Conservation (phyloP, 2,113 vertebrate genomes). For the Salminus brasiliensis region DNA sequence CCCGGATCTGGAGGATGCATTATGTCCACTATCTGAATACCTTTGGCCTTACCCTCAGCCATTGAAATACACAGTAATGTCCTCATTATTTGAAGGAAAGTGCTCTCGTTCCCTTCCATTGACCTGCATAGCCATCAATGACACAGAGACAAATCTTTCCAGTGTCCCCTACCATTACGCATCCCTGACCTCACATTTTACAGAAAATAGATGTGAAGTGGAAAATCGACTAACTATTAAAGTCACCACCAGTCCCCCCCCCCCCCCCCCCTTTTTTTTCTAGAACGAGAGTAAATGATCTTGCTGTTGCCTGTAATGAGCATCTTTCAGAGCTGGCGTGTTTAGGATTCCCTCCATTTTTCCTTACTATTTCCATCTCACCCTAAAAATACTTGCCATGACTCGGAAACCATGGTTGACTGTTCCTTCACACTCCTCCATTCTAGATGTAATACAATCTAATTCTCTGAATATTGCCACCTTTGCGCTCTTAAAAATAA, state of each 20-base stretch:
- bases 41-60: slow-evolving; percentile 55
- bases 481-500: too few relatives aligned
- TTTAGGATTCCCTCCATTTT: slow-evolving; percentile 68
- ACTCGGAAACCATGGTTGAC: slow-evolving; percentile 31
- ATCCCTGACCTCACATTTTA: slow-evolving; percentile 54
- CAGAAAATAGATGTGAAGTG: slow-evolving; percentile 54
- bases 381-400: not conserved
- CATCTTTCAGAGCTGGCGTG: not conserved
- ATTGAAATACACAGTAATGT: slow-evolving; percentile 59
- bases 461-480: slow-evolving; percentile 67
- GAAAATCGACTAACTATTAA: slow-evolving; percentile 45
- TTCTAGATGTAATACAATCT: slow-evolving; percentile 74
- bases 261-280: slow-evolving; percentile 36
- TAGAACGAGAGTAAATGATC: slow-evolving; percentile 47
- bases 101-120: slow-evolving; percentile 52
- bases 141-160: slow-evolving; percentile 57
- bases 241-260: not conserved
- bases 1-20: slow-evolving; percentile 57
- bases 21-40: slow-evolving; percentile 58
- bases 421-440: slow-evolving; percentile 54
- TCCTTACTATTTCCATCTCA: slow-evolving; percentile 55
- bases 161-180: slow-evolving; percentile 28
- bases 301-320: slow-evolving; percentile 42
- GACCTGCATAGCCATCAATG: slow-evolving; percentile 35
- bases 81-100: slow-evolving; percentile 64